phyloP scores from a whole-genome alignment of 1,140 invertebrate species.

The Drosophila yakuba region DNA sequence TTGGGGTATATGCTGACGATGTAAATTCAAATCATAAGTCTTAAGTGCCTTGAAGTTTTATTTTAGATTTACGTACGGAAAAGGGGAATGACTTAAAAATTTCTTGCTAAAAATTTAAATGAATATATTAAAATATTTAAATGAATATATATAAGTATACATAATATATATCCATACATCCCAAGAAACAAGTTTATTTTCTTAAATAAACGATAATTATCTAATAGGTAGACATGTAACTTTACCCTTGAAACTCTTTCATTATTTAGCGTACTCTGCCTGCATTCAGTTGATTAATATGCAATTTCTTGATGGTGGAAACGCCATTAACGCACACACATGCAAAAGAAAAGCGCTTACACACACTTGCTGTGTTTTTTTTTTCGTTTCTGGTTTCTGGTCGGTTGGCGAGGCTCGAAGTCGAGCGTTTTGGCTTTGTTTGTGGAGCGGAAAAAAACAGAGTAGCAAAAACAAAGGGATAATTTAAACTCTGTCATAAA shows the following conservation, averaged over 20 bases:
- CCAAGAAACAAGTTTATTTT: no score
- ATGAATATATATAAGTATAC: no score
- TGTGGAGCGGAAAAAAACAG: constrained; percentile 68
- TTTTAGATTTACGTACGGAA: no score
- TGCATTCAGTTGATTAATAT: constrained; percentile 72
- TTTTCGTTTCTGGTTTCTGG: constrained; percentile 10
- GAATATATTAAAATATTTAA: no score
- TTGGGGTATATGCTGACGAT: neutral
- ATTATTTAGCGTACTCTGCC: neutral
- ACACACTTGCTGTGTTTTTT: constrained; percentile 14
- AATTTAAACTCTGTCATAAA: constrained; percentile 83
- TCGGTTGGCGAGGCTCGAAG: constrained; percentile 23
- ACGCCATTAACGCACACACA: constrained; percentile 58
- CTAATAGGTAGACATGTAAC: neutral
- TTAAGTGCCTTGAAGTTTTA: no score
- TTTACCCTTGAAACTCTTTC: neutral
- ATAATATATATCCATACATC: no score
- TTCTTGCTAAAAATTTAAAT: no score
- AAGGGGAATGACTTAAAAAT: no score
- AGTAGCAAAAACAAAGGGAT: constrained; percentile 78
- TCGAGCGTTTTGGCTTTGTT: constrained; percentile 59
- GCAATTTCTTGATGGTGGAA: constrained; percentile 72
- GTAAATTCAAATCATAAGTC: no score
- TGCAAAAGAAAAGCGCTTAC: constrained; percentile 44
- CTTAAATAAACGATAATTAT: no score